Evolutionary conservation across 2,113 vertebrate genomes (phyloP), one percentile per base, ranked within the genome.

Genomic region (Urocitellus parryii): DNA sequence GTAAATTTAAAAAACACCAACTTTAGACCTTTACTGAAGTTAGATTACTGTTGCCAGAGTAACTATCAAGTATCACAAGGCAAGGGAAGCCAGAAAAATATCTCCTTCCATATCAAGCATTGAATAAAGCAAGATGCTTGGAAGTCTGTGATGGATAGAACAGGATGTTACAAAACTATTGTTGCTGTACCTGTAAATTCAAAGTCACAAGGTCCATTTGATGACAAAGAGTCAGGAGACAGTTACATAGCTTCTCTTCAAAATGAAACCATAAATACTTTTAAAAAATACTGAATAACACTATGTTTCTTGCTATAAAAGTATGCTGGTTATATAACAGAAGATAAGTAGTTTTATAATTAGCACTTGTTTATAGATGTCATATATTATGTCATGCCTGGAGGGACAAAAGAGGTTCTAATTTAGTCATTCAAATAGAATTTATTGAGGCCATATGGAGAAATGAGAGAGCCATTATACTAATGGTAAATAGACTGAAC

Each of bases 301-400:
- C 42, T 24, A 74, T 25, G 34, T 39, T 74, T 91, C 84, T 90
- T 42, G 63, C 37, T 95, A 8, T 51, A 39, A 70, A 90, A 78
- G 42, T 79, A 70, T 83, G 48, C 51, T 65, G 6, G 29, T 84
- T 92, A 73, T 6, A n/a, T 83, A 96, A 96, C 27, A 61, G 48
- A 70, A 83, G 11, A 42, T 68, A 87, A 87, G 48, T 39, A 24
- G 8, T 73, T 95, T 92, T 74, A 78, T 76, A 90, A 80, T 92
- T 80, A 90, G 61, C 22, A 77, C n/a, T 67, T 72, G 63, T 80
- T 97, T 84, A 37, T 65, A 74, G 27, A 78, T 13, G 27, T 82
- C 79, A 72, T 80, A 53, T 20, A 56, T 13, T 68, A 5, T 58
- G 58, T 17, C 56, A 65, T 24, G 39, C 25, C 53, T 42, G 48